Conservation (phyloP, 2,888 invertebrate genomes). For the Hirtodrosophila duncani region DNA sequence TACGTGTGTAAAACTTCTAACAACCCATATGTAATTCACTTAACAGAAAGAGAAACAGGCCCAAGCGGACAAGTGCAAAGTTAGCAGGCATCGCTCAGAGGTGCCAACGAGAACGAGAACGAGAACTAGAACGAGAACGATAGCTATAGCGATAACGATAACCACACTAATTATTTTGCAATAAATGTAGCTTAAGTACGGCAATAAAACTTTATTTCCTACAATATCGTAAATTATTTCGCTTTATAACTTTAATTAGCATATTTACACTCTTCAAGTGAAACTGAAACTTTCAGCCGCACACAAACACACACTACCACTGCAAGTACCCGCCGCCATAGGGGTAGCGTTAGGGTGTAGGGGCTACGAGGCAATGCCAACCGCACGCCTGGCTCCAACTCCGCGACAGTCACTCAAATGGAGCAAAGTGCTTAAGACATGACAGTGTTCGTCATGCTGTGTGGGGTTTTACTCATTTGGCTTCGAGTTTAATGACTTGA, state of each 20-base stretch:
- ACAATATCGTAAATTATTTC: conserved; percentile 66
- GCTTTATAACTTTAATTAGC: conserved; percentile 68
- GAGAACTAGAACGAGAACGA: too few relatives aligned
- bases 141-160: conserved; percentile 36
- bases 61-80: conserved; percentile 62
- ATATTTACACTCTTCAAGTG: conserved; percentile 52
- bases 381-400: conserved; percentile 3
- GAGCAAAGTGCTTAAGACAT: too few relatives aligned
- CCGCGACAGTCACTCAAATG: conserved; percentile 1
- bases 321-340: neutral
- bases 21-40: conserved; percentile 29
- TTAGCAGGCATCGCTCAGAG: conserved; percentile 29
- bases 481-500: conserved; percentile 61
- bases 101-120: conserved; percentile 17
- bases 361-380: neutral
- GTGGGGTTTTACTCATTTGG: conserved; percentile 53
- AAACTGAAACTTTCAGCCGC: conserved; percentile 19
- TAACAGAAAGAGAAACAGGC: conserved; percentile 34
- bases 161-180: conserved; percentile 72
- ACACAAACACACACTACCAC: conserved; percentile 7
- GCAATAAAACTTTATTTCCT: conserved; percentile 69
- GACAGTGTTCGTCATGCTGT: conserved; percentile 39
- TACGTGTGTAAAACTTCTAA: conserved; percentile 28
- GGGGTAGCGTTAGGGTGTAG: neutral
- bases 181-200: conserved; percentile 71